These are phyloP conservation scores for Carcinoscorpius rotundicauda DNA, from an alignment of 1,140 invertebrate genomes.

Conservation along the genomic window DNA sequence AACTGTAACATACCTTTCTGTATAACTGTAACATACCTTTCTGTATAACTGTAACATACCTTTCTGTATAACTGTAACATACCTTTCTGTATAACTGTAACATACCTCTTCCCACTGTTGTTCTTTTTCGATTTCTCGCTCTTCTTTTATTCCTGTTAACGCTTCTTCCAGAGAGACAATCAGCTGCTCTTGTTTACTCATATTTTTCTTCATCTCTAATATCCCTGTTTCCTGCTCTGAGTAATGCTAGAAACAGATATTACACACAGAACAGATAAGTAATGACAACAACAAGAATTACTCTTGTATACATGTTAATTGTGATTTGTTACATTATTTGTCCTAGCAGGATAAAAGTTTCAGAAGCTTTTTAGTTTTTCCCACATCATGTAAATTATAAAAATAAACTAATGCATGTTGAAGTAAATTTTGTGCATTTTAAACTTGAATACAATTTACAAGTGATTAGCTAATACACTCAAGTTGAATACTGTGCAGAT, in stretches of 20 bases:
- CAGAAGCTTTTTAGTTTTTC: too few species aligned
- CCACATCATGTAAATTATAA: too few species aligned
- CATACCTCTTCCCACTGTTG: conserved; percentile 21
- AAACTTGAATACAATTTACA: too few species aligned
- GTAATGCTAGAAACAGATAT: conserved; percentile 6
- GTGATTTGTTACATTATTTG: too few species aligned
- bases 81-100: neutral
- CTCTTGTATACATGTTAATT: neutral
- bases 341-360: too few species aligned
- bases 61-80: too few species aligned
- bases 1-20: conserved; percentile 12
- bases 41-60: too few species aligned
- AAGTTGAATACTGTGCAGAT: too few species aligned
- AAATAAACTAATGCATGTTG: too few species aligned
- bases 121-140: conserved; percentile 21
- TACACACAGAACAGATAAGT: neutral
- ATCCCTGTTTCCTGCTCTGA: conserved; percentile 20
- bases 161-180: conserved; percentile 25
- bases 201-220: conserved; percentile 23
- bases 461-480: too few species aligned
- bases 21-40: neutral
- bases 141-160: conserved; percentile 20
- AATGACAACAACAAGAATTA: neutral
- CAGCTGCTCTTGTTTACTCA: conserved; percentile 26
- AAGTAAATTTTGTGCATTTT: too few species aligned